Evolutionary conservation across 1,140 invertebrate species (phyloP).

Genomic region (Drosophila jambulina): DNA sequence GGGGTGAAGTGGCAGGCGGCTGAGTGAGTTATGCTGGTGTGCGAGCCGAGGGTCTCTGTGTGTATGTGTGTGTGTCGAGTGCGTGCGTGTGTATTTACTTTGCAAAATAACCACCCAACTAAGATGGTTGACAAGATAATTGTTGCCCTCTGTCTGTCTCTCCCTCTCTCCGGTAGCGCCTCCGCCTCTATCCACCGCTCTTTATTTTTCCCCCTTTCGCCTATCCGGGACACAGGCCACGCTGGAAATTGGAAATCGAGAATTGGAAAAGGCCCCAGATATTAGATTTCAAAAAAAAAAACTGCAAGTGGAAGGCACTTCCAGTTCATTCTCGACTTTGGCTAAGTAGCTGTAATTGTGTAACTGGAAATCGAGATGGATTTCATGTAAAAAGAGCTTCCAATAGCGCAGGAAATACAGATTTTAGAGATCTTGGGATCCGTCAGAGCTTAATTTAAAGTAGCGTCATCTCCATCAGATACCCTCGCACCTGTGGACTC

Average conservation of each 20-base stretch:
- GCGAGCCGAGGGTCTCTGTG: conserved; percentile 3
- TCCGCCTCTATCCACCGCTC: background rate
- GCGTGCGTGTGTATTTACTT: conserved; percentile 58
- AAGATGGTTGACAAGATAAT: conserved; percentile 75
- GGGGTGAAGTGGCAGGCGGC: conserved; percentile 4
- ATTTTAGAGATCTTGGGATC: background rate
- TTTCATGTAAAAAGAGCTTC: too few species aligned
- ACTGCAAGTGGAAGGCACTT: conserved; percentile 6
- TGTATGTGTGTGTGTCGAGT: conserved; percentile 23
- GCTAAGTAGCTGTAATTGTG: conserved; percentile 11
- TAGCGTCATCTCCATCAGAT: conserved; percentile 15
- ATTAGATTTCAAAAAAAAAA: conserved; percentile 38
- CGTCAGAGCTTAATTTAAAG: background rate
- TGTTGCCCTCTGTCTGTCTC: conserved; percentile 48
- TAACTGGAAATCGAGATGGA: conserved; percentile 1
- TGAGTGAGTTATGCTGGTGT: conserved; percentile 33
- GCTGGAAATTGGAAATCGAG: conserved; percentile 12
- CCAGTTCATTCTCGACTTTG: background rate
- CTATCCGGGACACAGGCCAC: background rate
- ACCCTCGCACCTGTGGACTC: conserved; percentile 20
- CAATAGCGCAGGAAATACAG: background rate
- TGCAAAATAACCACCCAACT: conserved; percentile 68
- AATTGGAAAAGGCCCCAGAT: conserved; percentile 28
- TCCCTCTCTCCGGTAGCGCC: background rate
- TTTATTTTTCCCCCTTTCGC: background rate